Evolutionary conservation across 2,113 vertebrate genomes (phyloP).

Genomic region (Struthidea cinerea): DNA sequence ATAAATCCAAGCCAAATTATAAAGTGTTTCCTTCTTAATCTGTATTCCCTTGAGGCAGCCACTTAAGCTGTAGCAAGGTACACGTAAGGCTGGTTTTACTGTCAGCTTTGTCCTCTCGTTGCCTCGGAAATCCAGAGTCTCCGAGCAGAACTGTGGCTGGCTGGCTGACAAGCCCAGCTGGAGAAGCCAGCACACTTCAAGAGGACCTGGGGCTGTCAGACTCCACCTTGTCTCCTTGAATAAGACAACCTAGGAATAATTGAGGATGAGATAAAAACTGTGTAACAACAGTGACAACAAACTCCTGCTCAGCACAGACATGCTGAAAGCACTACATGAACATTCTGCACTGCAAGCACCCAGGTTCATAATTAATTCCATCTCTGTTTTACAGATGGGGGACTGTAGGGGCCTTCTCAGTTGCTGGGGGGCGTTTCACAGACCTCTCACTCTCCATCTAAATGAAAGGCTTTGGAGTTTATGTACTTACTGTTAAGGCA

Average conservation of each 20-base stretch:
- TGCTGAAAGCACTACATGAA: background rate
- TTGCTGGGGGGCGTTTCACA: background rate
- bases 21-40: background rate
- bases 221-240: background rate
- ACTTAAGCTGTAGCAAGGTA: background rate
- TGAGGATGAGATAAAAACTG: background rate
- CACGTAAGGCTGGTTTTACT: background rate
- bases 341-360: background rate
- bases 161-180: background rate
- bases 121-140: background rate
- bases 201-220: slow-evolving; percentile 2
- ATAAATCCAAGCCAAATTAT: background rate
- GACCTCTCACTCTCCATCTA: background rate
- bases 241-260: background rate
- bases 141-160: background rate
- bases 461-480: background rate
- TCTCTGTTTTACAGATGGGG: background rate
- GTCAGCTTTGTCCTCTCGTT: background rate
- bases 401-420: background rate
- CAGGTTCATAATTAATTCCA: background rate
- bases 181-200: background rate
- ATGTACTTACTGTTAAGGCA: background rate
- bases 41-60: background rate
- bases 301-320: background rate
- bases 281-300: background rate